These are phyloP conservation scores for Papilio polyxenes DNA, from an alignment of 1,140 invertebrate species.

Conservation along the genomic window DNA sequence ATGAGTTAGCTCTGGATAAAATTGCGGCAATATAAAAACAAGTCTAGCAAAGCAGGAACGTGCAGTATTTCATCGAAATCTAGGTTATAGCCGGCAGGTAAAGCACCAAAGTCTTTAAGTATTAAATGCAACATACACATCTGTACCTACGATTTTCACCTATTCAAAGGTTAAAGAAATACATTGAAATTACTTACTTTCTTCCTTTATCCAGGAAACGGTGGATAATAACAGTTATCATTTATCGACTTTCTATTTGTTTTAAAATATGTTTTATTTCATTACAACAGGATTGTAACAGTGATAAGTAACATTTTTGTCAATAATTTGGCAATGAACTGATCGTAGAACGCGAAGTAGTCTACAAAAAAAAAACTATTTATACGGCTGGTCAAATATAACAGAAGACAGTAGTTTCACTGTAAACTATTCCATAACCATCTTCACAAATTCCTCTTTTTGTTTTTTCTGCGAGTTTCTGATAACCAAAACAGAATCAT, in stretches of 20 bases:
- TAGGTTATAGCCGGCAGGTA: constrained; percentile 23
- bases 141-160: background rate
- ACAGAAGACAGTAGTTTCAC: too few species aligned
- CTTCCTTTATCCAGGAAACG: background rate
- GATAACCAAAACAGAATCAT: background rate
- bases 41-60: background rate
- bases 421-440: background rate
- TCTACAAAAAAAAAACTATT: too few species aligned
- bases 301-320: background rate
- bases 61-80: constrained; percentile 12
- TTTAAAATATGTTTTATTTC: background rate
- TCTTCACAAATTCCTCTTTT: background rate
- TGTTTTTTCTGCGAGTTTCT: background rate
- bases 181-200: background rate
- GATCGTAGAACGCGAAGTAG: too few species aligned
- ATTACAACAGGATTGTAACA: background rate
- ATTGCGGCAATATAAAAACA: constrained; percentile 34
- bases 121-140: constrained; percentile 11
- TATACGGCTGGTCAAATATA: too few species aligned
- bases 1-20: constrained; percentile 29
- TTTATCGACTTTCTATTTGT: background rate
- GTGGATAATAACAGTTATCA: background rate
- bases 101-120: constrained; percentile 23
- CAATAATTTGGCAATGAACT: background rate
- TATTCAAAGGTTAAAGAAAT: background rate